Evolutionary conservation across 2,888 invertebrate species (phyloP).

Genomic region (Podabrus alpinus): DNA sequence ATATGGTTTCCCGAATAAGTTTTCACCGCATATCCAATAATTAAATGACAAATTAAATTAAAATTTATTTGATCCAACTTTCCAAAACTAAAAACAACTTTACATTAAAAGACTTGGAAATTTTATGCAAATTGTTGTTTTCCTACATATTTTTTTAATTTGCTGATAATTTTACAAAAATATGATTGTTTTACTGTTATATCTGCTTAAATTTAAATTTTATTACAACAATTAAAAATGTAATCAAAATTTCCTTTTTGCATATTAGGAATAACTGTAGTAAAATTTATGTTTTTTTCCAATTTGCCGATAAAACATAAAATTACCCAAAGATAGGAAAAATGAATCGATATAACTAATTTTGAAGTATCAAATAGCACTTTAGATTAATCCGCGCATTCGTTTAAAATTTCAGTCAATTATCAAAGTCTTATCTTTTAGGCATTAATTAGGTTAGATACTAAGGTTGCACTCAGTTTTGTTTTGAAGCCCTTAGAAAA

Average conservation of each 20-base stretch:
- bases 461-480: conserved; percentile 4
- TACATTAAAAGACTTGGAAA: background rate
- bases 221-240: background rate
- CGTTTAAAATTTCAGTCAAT: background rate
- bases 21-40: background rate
- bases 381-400: background rate
- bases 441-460: background rate
- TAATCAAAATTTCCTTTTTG: too few relatives aligned
- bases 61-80: background rate
- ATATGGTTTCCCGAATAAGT: background rate
- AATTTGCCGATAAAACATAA: background rate
- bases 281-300: background rate
- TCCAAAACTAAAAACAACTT: background rate
- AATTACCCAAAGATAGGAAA: background rate
- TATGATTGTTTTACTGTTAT: background rate
- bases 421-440: background rate
- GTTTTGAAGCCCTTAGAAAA: conserved; percentile 5
- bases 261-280: background rate
- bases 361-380: background rate
- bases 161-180: background rate
- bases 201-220: background rate
- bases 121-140: background rate
- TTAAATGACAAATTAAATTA: background rate
- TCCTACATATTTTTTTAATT: background rate
- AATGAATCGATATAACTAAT: background rate